Percentiles rank a stretch among this genome's conserved stretches.
These are phyloP conservation scores for Synergus japonicus DNA, from an alignment of 2,888 invertebrate species.

Conservation along the genomic window DNA sequence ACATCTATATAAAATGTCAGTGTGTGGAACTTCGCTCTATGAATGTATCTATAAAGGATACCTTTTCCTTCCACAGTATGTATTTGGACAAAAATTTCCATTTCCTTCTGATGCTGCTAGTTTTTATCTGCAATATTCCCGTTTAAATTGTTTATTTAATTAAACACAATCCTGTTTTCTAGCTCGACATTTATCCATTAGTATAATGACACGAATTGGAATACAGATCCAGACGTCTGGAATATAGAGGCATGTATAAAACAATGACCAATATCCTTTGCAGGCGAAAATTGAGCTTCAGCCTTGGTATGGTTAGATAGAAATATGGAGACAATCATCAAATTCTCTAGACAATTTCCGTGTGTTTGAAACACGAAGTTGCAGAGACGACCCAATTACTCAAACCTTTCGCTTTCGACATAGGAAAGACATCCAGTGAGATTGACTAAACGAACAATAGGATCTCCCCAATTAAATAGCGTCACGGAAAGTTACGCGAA, in stretches of 20 bases:
- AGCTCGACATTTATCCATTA: not conserved
- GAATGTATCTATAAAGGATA: not conserved
- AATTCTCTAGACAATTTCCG: not conserved
- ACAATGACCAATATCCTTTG: not conserved
- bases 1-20: no score
- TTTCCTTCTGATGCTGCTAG: not conserved
- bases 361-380: conserved; percentile 2
- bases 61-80: no score
- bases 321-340: not conserved
- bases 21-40: not conserved
- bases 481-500: not conserved
- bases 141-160: not conserved
- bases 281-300: not conserved
- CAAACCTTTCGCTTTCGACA: conserved; percentile 24
- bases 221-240: not conserved
- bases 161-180: not conserved
- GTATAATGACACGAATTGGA: not conserved
- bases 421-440: conserved; percentile 1
- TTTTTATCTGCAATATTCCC: not conserved
- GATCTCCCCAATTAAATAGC: conserved; percentile 1
- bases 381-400: conserved; percentile 21
- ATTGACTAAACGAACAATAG: conserved; percentile 1
- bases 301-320: not conserved
- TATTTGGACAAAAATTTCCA: not conserved
- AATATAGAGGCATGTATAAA: not conserved